Base-by-base conservation (phyloP, 2,797 vertebrate species). In the Scyliorhinus canicula region DNA sequence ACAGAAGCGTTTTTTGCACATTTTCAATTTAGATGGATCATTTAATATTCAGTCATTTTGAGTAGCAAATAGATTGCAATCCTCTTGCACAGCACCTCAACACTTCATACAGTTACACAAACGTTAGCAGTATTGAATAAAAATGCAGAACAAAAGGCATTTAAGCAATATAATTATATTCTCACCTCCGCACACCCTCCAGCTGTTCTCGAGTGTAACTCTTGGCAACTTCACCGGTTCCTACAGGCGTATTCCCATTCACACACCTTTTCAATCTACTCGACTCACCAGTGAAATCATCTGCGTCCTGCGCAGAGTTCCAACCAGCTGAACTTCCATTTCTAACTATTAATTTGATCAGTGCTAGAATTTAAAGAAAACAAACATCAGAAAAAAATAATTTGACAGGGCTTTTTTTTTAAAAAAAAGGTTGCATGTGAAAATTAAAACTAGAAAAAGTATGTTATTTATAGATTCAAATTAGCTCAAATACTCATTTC, bases 131-230 rank as follows among this genome's bases (percentile, higher is more conserved):
- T 60, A n/a, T 12, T n/a, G 14, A 88, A 88, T 21, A 35, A 88
- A 85, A 85, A 63, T 35, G 35, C 28, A 35, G 12, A 57, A 35
- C 40, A 4, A 28, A 2, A 50, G 96, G 57, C 28, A 21, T 26
- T 26, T 91, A 19, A 4, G 24, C 60, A 65, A 24, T 91, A 63
- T 19, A 40, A 31, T 82, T 95, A 86, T 5, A 21, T 19, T 60
- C 95, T 96, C 96, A 99, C 99, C 98, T 98, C 96, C 97, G 97
- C 95, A 99, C 98, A 24, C 98, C 98, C 95, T 98, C 98, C 28
- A 98, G 97, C 95, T 99, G 99, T 52, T 99, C 99, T 95, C 98
- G 98, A 0, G 98, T 98, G 95, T 98, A 99, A 95, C 96, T 98
- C 96, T 98, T 97, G 95, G 96, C 98, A 5, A 96, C 96, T 4